Evolutionary conservation across 2,797 vertebrate genomes (phyloP).

Genomic region (Dicrostonyx torquatus): DNA sequence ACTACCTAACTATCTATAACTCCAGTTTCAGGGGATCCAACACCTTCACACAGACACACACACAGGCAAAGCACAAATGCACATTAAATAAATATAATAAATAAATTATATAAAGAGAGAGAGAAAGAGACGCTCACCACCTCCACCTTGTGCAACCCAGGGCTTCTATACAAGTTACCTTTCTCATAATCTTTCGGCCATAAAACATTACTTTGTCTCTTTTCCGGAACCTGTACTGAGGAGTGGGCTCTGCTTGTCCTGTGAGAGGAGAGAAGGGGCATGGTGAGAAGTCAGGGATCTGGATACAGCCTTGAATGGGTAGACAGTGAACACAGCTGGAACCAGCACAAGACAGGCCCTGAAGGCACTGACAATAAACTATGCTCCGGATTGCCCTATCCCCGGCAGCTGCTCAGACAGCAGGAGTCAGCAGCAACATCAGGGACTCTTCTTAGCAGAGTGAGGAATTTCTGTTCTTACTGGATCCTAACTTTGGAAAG

Average conservation of each 20-base stretch:
- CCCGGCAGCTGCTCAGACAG: too few relatives aligned
- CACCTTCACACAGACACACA: too few relatives aligned
- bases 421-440: not conserved
- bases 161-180: constrained; percentile 84
- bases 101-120: too few relatives aligned
- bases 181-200: constrained; percentile 96
- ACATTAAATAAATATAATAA: too few relatives aligned
- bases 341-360: not conserved
- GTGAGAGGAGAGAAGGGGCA: not conserved
- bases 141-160: too few relatives aligned
- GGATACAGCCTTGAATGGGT: not conserved
- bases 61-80: too few relatives aligned
- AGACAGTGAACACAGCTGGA: not conserved
- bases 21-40: too few relatives aligned
- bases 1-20: too few relatives aligned
- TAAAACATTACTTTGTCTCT: constrained; percentile 97
- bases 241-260: constrained; percentile 89
- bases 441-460: not conserved
- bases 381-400: not conserved
- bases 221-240: constrained; percentile 94
- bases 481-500: not conserved
- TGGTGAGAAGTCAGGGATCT: not conserved
- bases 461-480: not conserved
- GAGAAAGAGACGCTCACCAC: not conserved
- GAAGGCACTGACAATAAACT: not conserved